Evolutionary conservation across 2,113 vertebrate species (phyloP), one percentile per base, ranked within the genome.

Genomic region (Notothenia coriiceps): DNA sequence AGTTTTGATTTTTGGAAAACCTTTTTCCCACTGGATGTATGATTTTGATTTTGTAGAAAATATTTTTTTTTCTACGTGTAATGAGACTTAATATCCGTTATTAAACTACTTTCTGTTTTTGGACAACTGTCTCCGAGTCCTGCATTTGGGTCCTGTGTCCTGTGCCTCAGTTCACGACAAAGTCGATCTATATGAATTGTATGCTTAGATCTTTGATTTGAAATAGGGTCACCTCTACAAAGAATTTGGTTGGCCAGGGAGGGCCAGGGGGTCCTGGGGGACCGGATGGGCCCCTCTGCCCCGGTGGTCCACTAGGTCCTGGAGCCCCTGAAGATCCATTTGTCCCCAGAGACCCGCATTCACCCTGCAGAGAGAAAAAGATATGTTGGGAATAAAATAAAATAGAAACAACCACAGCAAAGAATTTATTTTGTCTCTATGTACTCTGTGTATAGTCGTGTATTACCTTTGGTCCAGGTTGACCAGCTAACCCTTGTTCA

Each of bases 401-500:
- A 43, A 40, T 17, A 61, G 10, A 73, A 51, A 62, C 5, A 40
- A 47, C 20, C 29, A 29, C 3, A 62, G 20, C 49, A 68, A 3
- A 49, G 18, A 3, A 2, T 56, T 25, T 33, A 9, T 50, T 20
- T 29, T 29, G 2, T n/a, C 2, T 44, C 35, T 35, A 35, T 7
- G 25, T 33, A 12, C 2, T 44, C 15, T 18, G 8, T 51, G 29
- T 35, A 52, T 1, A 56, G 6, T 69, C 2, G 3, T 13, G 17
- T 66, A 33, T 91, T 94, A 98, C 97, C 97, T 98, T 98, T 88
- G 94, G 92, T 84, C 97, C 97, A 79, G 75, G 6, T 54, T 92
- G 88, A 17, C 97, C 98, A 55, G 88, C 77, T 14, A 87, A 80
- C 15, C 98, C 97, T 93, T 82, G 93, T 67, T 95, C 94, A 76